Percentiles rank a stretch among this genome's conserved stretches.
Conservation (phyloP, 2,797 vertebrate species). For the Steatocranus sp. region DNA sequence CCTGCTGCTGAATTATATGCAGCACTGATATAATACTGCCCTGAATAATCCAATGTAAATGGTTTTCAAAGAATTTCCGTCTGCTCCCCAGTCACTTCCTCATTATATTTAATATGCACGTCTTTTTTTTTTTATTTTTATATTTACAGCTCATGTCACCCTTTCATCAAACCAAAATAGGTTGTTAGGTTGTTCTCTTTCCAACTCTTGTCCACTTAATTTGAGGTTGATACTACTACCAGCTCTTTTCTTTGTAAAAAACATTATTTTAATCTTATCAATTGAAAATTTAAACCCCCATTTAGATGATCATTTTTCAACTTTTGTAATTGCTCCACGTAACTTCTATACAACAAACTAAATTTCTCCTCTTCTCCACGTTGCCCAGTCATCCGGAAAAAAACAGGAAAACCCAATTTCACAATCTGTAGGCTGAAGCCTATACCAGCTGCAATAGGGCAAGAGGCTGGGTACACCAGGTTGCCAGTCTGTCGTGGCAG, state of each 20-base stretch:
- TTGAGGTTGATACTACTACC: fast-evolving
- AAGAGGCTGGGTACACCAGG: neutral
- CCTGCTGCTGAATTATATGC: neutral
- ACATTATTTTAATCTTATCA: neutral
- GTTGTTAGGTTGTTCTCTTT: neutral
- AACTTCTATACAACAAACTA: neutral
- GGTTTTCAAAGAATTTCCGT: neutral
- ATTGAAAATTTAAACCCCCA: neutral
- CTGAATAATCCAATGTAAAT: neutral
- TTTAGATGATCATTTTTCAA: neutral
- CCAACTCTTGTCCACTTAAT: neutral
- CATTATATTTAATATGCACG: neutral
- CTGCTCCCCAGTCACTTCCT: neutral
- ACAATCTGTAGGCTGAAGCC: neutral
- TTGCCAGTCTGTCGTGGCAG: neutral
- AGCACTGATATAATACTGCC: neutral
- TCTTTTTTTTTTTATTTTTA: fast-evolving
- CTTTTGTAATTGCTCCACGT: neutral
- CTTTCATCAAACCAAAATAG: neutral
- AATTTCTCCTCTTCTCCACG: fast-evolving
- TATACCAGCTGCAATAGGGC: neutral
- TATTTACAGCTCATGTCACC: neutral
- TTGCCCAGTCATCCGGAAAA: neutral
- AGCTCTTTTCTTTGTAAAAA: fast-evolving
- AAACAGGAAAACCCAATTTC: neutral